Base-by-base conservation (phyloP, 2,797 vertebrate species). In the Staurois parvus region DNA sequence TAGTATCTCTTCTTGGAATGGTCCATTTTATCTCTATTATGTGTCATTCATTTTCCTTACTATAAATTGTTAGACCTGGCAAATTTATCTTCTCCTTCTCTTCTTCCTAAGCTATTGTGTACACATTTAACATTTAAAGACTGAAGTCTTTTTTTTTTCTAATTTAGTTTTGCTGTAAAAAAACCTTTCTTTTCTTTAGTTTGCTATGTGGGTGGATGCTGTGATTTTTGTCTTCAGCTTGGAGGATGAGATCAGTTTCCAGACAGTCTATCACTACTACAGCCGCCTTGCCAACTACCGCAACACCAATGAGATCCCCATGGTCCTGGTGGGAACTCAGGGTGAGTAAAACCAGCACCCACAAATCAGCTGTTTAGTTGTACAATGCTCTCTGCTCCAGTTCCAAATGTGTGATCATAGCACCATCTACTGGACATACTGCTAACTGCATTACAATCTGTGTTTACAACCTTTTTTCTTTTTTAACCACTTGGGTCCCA, bases 161-260 rank as follows among this genome's bases (percentile, higher is more conserved):
- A 17, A 32, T 45, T 30, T 70, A 28, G 3, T 66, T 66, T 66
- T 66, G 2, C 13, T 66, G 3, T 66, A 26, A 2, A 13, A n/a
- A 28, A 28, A 66, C 2, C 2, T 66, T 62, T 73, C 21, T 83
- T 19, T 21, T 26, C 3, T 83, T 67, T 66, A 86, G 98, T 99
- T 99, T 89, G 96, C 98, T 0, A 88, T 98, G 94, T 99, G 98
- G 98, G 97, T 99, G 89, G 98, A 99, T 15, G 98, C 98, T 0
- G 97, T 99, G 67, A 96, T 99, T 89, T 99, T 99, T 78, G 98
- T 99, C 91, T 99, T 99, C 95, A 99, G 97, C 88, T 89, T 99
- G 93, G 98, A 99, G 93, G 98, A 99, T 1, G 97, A 99, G 88
- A 97, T 96, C 91, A 99, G 97, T 89, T 99, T 99, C 94, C 97